Percentiles rank a stretch among this genome's conserved stretches.
These are phyloP conservation scores for Neoniphon sammara DNA, from an alignment of 2,797 vertebrate genomes.

Conservation along the genomic window DNA sequence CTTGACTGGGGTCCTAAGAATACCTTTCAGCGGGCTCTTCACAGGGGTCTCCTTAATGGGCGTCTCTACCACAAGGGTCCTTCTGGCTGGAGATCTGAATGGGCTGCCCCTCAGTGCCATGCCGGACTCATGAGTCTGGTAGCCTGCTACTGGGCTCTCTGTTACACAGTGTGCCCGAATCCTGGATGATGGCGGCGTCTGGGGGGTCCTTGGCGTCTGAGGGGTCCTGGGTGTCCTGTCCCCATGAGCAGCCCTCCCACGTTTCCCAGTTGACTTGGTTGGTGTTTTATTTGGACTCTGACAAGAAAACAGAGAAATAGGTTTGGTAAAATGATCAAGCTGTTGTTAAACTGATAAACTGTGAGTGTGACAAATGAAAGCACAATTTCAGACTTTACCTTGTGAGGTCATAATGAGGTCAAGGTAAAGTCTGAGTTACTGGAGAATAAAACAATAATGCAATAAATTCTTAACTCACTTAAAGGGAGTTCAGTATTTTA, in stretches of 20 bases:
- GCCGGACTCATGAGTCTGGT: slow-evolving; percentile 26
- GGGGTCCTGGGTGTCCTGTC: slow-evolving; percentile 52
- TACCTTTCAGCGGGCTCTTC: slow-evolving; percentile 76
- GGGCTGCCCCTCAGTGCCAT: slow-evolving; percentile 71
- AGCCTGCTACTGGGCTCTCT: slow-evolving; percentile 57
- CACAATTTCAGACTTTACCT: too few relatives aligned
- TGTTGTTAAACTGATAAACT: background rate
- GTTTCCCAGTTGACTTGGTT: slow-evolving; percentile 75
- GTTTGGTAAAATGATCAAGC: background rate
- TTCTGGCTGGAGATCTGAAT: slow-evolving; percentile 67
- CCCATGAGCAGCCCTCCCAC: slow-evolving; percentile 34
- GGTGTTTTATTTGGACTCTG: slow-evolving; percentile 83
- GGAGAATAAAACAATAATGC: too few relatives aligned
- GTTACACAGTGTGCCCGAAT: slow-evolving; percentile 21
- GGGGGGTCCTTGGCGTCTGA: slow-evolving; percentile 23
- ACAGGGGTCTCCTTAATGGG: slow-evolving; percentile 70
- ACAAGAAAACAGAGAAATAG: slow-evolving; percentile 26
- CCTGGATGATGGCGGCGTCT: slow-evolving; percentile 30
- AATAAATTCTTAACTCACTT: too few relatives aligned
- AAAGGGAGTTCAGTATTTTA: background rate
- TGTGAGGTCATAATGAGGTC: too few relatives aligned
- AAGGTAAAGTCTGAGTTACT: too few relatives aligned
- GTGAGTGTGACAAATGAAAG: too few relatives aligned
- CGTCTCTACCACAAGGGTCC: slow-evolving; percentile 52
- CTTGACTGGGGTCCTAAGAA: slow-evolving; percentile 80